Evolutionary conservation across 2,888 invertebrate genomes (phyloP).

Genomic region (Lasioglossum villosulum): DNA sequence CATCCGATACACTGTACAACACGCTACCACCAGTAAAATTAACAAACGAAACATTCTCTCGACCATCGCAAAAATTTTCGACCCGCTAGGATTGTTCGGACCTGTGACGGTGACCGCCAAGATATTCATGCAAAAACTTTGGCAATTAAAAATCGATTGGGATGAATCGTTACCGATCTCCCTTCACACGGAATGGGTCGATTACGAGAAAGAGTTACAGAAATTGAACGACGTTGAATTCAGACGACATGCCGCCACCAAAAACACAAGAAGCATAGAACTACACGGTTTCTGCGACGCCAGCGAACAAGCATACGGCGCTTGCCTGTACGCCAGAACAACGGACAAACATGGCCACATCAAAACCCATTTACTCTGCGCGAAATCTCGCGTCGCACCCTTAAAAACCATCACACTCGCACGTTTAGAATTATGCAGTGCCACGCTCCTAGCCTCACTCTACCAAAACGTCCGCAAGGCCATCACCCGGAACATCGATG

Average conservation of each 20-base stretch:
- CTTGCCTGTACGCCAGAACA: constrained; percentile 2
- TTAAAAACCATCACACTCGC: constrained; percentile 14
- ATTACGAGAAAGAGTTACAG: constrained; percentile 12
- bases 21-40: not conserved
- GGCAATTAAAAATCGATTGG: constrained; percentile 38
- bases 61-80: constrained; percentile 35
- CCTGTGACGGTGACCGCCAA: constrained; percentile 38
- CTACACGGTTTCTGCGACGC: constrained; percentile 42
- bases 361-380: not conserved
- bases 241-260: not conserved
- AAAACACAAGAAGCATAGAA: not conserved
- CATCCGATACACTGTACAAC: not conserved
- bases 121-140: constrained; percentile 47
- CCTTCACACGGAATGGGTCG: constrained; percentile 34
- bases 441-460: not conserved
- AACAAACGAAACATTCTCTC: not conserved
- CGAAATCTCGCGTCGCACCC: constrained; percentile 40
- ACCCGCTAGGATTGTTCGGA: constrained; percentile 26
- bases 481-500: not conserved
- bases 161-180: constrained; percentile 40
- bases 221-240: constrained; percentile 18
- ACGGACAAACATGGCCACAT: not conserved
- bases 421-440: constrained; percentile 30
- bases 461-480: not conserved
- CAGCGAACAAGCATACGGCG: constrained; percentile 23